Evolutionary conservation across 2,888 invertebrate genomes (phyloP).

Genomic region (Elmis aenea): DNA sequence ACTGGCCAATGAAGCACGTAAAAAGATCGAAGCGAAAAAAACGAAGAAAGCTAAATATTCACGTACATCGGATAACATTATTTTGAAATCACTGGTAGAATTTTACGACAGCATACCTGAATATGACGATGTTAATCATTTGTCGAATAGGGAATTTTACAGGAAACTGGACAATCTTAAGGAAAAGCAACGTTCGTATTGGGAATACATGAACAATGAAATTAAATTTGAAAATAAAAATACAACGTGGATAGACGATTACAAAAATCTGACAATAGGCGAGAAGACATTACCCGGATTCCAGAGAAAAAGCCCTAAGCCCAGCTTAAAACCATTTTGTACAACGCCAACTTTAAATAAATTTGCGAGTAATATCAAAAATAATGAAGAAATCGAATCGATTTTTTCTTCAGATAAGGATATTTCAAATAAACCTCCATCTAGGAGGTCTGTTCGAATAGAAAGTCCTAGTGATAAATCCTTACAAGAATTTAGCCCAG

Average conservation of each 20-base stretch:
- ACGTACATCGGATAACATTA: conserved; percentile 47
- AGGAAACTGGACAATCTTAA: conserved; percentile 62
- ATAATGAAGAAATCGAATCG: conserved; percentile 31
- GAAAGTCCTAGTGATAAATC: conserved; percentile 39
- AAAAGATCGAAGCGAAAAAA: conserved; percentile 35
- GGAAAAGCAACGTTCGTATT: conserved; percentile 55
- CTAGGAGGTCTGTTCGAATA: conserved; percentile 44
- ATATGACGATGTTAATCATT: conserved; percentile 70
- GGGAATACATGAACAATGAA: conserved; percentile 37
- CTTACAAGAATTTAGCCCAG: conserved; percentile 29
- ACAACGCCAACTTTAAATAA: conserved; percentile 33
- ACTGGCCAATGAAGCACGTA: conserved; percentile 36
- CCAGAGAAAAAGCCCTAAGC: conserved; percentile 21
- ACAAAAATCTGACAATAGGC: conserved; percentile 35
- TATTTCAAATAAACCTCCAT: conserved; percentile 36
- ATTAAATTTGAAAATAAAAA: conserved; percentile 33
- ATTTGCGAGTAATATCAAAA: conserved; percentile 19
- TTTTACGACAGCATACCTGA: conserved; percentile 77
- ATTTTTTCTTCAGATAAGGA: conserved; percentile 37
- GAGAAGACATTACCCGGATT: conserved; percentile 6
- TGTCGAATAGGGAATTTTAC: conserved; percentile 71
- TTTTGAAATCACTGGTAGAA: conserved; percentile 59
- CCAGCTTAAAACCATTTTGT: conserved; percentile 34
- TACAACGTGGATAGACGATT: conserved; percentile 40
- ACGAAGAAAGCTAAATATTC: conserved; percentile 43